phyloP scores from a whole-genome alignment of 1,140 invertebrate species.

The Colletes latitarsis region DNA sequence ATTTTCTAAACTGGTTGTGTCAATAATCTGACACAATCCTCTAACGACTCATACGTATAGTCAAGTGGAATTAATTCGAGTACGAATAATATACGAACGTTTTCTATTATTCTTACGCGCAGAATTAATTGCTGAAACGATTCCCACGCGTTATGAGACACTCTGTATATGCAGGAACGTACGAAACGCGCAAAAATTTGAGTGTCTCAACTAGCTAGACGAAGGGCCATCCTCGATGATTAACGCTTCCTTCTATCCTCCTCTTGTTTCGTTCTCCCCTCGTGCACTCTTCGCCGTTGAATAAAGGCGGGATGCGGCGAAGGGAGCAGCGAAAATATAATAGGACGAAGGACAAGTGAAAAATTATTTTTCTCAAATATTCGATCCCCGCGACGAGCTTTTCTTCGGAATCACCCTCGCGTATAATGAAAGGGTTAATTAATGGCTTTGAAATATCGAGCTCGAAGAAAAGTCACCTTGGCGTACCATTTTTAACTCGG shows the following conservation, averaged over 20 bases:
- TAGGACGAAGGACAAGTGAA: neutral
- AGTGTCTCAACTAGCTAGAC: too few relatives aligned
- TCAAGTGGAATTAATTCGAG: too few relatives aligned
- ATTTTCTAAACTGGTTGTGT: too few relatives aligned
- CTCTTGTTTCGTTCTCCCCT: neutral
- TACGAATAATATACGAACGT: too few relatives aligned
- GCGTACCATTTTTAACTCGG: neutral
- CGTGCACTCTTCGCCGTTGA: neutral
- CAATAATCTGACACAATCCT: too few relatives aligned
- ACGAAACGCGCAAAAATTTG: too few relatives aligned
- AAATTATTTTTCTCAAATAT: constrained; percentile 7
- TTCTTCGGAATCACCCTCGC: neutral
- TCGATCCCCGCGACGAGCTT: neutral
- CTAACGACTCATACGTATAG: too few relatives aligned
- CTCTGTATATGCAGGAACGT: too few relatives aligned
- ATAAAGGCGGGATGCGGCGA: neutral
- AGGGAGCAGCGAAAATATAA: neutral
- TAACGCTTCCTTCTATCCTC: neutral
- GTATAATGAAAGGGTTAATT: neutral
- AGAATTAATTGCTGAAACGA: too few relatives aligned
- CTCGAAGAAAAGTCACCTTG: neutral
- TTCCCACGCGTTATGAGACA: too few relatives aligned
- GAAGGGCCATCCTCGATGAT: too few relatives aligned
- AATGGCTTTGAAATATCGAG: neutral
- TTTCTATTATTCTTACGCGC: too few relatives aligned